Conservation (phyloP, 1,140 invertebrate genomes). For the Polyergus mexicanus region DNA sequence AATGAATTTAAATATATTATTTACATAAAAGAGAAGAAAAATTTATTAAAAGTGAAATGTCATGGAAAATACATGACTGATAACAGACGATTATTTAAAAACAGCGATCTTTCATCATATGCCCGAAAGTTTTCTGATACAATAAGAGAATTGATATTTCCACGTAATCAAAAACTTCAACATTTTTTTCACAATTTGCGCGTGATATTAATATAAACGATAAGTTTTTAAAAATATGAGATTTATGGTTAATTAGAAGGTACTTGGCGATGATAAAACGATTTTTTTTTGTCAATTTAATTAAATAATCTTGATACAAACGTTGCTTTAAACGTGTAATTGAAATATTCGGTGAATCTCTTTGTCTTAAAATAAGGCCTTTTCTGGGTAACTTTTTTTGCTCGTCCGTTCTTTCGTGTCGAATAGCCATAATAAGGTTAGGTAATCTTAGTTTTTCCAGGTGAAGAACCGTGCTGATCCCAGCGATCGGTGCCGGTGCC, state of each 20-base stretch:
- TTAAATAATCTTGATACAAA: not conserved
- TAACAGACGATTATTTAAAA: not conserved
- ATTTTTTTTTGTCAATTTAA: not conserved
- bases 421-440: not conserved
- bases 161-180: not conserved
- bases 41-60: not conserved
- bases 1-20: too few relatives aligned
- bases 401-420: not conserved
- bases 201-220: not conserved
- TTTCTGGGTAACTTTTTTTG: not conserved
- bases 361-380: not conserved
- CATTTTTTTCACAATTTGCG: not conserved
- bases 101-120: not conserved
- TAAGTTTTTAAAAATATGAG: not conserved
- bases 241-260: not conserved
- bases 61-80: not conserved
- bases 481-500: constrained; percentile 52
- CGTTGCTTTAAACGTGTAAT: not conserved
- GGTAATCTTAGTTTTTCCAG: constrained; percentile 46
- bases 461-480: constrained; percentile 55
- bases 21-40: not conserved
- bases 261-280: not conserved
- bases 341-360: not conserved
- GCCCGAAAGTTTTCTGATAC: too few relatives aligned
- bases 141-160: not conserved